Percentiles rank a stretch among this genome's conserved stretches.
phyloP scores from a whole-genome alignment of 1,140 invertebrate genomes.

The Calephelis virginiensis region DNA sequence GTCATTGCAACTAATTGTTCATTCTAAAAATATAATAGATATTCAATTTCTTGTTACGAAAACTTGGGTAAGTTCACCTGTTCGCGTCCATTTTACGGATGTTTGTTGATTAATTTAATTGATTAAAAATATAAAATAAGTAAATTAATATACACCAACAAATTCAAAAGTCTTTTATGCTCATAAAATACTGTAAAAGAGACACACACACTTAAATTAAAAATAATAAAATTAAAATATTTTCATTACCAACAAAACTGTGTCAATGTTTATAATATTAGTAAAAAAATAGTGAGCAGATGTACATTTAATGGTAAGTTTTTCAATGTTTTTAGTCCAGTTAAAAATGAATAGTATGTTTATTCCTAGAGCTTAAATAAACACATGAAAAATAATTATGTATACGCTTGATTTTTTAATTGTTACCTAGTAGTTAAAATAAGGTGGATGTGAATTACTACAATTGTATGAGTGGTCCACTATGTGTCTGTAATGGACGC shows the following conservation, averaged over 20 bases:
- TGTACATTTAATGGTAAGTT: neutral
- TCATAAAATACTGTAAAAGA: constrained; percentile 20
- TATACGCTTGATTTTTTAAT: constrained; percentile 14
- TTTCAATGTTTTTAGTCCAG: neutral
- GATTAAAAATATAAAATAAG: neutral
- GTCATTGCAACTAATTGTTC: too few species aligned
- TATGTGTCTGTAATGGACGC: constrained; percentile 13
- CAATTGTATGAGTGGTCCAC: neutral
- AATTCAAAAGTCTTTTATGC: too few species aligned
- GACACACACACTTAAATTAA: neutral
- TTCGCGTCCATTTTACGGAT: too few species aligned
- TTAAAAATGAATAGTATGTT: neutral
- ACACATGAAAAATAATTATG: neutral
- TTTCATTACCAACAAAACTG: neutral
- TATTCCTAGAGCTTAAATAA: constrained; percentile 2
- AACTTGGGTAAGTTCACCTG: too few species aligned
- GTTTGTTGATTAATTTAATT: neutral
- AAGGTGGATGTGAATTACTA: constrained; percentile 7
- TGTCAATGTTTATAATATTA: neutral
- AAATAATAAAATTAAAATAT: neutral
- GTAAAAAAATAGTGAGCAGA: constrained; percentile 8
- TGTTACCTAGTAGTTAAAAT: constrained; percentile 24
- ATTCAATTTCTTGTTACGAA: too few species aligned
- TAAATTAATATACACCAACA: neutral
- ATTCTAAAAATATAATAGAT: too few species aligned